Base-by-base conservation (phyloP, 2,888 invertebrate genomes). In the Aporophyla nigra region DNA sequence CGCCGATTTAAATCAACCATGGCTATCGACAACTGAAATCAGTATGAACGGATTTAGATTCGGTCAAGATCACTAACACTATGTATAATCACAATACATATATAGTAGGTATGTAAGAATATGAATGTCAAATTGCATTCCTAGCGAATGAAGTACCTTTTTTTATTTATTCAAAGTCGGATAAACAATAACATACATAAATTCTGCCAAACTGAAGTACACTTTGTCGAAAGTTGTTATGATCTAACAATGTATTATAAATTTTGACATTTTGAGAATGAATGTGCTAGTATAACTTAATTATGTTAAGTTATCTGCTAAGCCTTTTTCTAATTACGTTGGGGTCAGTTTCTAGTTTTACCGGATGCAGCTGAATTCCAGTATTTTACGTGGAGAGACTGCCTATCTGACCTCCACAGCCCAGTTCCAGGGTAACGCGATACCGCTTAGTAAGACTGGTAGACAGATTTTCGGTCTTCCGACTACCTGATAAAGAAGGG, bases 31-130 rank as follows among this genome's bases (percentile, higher is more conserved):
- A 54, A 53, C 82, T 68, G 70, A 82, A 85, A 78, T 76, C 76
- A 67, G 76, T 68, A 63, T 80, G 43, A 56, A 81, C 59, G 56
- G 53, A 68, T 81, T 85, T 81, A 68, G 72, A 71, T 58, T 46
- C 85, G 83, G 85, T 85, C 85, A 85, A 82, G 76, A 82, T 85
- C 82, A 83, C 70, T 67, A 61, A 59, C 65, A 75, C 43, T 49
- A 43, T 66, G 49, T 49, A 59, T 54, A 75, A 69, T 33, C 59
- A 54, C 14, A 59, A 51, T 59, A 54, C 56, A 56, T 33, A 2
- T 33, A 33, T 61, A 66, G 43, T 79, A 65, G 10, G 2, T 58
- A 51, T 46, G 43, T 33, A 65, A 1, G 10, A 56, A 79, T 12
- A 24, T 61, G 53, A 77, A 80, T 62, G 54, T 69, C 51, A 43